Conservation (phyloP, 2,113 vertebrate species). For the Neolamprologus variostigma region DNA sequence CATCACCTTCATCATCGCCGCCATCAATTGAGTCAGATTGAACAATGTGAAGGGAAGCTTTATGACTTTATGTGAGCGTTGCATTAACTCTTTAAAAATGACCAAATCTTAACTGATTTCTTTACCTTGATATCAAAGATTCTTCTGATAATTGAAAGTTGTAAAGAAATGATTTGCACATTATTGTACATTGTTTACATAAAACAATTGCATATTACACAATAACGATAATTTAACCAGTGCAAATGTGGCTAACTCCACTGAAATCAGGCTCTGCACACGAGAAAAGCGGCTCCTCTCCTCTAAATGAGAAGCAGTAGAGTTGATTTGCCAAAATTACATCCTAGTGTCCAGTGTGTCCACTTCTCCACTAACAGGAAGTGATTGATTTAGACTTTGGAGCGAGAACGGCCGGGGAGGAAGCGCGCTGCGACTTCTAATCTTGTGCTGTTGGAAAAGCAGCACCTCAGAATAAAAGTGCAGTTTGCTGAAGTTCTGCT, state of each 20-base stretch:
- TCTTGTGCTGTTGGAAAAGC: background rate
- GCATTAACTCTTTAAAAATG: background rate
- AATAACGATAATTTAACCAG: background rate
- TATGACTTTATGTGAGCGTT: background rate
- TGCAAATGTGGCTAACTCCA: fast-evolving
- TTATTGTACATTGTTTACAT: background rate
- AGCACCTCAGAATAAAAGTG: background rate
- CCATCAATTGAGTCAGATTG: background rate
- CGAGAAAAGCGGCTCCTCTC: no score
- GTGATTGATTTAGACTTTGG: background rate
- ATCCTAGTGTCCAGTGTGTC: background rate
- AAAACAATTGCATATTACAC: fast-evolving
- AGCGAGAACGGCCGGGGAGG: background rate
- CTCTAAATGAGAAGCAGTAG: background rate
- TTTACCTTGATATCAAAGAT: background rate
- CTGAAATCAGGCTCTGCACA: background rate
- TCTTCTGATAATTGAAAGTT: background rate
- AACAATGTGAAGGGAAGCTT: background rate
- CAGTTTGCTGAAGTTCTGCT: background rate
- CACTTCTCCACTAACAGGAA: background rate
- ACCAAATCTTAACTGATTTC: background rate
- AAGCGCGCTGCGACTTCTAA: background rate
- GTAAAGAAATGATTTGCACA: fast-evolving
- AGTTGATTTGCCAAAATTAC: background rate
- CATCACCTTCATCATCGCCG: background rate